These are phyloP conservation scores for Neostethus bicornis DNA, from an alignment of 2,797 vertebrate genomes.

Conservation along the genomic window DNA sequence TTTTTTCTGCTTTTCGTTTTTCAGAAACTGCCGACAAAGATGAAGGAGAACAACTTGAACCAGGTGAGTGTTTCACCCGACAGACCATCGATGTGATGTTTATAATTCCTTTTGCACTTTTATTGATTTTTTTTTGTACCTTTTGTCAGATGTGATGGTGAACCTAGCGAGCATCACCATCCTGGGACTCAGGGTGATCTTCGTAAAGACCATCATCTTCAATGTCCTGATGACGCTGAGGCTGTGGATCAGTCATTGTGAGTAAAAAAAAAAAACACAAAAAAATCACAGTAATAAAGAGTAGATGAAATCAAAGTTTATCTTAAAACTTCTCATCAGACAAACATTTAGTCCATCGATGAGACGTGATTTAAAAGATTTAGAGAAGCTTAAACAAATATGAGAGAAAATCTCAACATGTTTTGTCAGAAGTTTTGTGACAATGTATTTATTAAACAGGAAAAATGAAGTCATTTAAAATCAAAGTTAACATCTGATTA, in stretches of 20 bases:
- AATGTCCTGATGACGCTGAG: slow-evolving; percentile 77
- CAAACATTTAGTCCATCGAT: no score
- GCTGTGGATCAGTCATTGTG: slow-evolving; percentile 72
- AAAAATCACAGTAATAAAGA: neutral
- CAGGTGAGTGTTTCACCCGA: slow-evolving; percentile 20
- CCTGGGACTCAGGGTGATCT: slow-evolving; percentile 70
- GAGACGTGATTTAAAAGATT: no score
- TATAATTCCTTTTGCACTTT: no score
- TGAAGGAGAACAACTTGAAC: accelerated
- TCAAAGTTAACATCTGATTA: no score
- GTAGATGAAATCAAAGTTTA: neutral
- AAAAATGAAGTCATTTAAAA: no score
- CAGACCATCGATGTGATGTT: no score
- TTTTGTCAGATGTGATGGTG: slow-evolving; percentile 60
- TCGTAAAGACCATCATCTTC: slow-evolving; percentile 78
- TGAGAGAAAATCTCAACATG: no score
- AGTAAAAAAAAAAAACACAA: slow-evolving; percentile 29
- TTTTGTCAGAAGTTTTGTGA: no score
- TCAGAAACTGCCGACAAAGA: accelerated
- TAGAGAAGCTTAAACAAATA: no score
- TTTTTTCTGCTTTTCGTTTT: neutral
- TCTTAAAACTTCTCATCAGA: no score
- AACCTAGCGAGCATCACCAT: slow-evolving; percentile 61
- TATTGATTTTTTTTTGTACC: no score
- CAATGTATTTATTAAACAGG: no score